Evolutionary conservation across 2,113 vertebrate genomes (phyloP), one percentile per base, ranked within the genome.

Genomic region (Passer montanus): DNA sequence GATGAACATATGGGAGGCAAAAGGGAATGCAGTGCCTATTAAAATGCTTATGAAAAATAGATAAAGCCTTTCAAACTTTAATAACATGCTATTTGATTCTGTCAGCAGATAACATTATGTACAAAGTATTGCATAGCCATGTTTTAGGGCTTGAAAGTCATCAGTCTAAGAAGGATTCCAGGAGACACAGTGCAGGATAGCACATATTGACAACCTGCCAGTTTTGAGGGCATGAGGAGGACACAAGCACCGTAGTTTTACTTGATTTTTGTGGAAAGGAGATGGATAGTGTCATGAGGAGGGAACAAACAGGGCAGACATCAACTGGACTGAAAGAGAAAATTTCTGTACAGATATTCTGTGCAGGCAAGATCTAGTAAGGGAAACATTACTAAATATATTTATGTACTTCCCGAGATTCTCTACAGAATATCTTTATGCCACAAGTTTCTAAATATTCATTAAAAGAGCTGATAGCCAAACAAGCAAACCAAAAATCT

Each of bases 41-140:
- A 94, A 96, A 94, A 94, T 91, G 49, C 74, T 92, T 96, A 96
- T 96, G 84, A 97, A 97, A 97, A 96, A 97, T 95, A 96, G 74
- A 97, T 95, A 91, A 95, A 80, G 63, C 46, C 64, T 94, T 96
- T 96, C 93, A 95, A 94, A 89, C 58, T 97, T 95, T 96, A 95
- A 95, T 97, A 97, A 79, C 22, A 13, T 76, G 62, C 56, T 94
- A 88, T 93, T 97, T 95, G 84, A 87, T 96, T 97, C 93, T 94
- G 84, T 94, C 90, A 91, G 81, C 60, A 91, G 91, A 92, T 95
- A 96, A 59, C 70, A 84, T 93, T 84, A 72, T 70, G 66, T 47
- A 64, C 31, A 35, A 89, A 85, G 69, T 56, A 95, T 90, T 86
- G 58, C 43, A 90, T 62, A 58, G 58, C 62, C 41, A 44, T 39